These are phyloP conservation scores for Apodemus sylvaticus DNA, from an alignment of 2,113 vertebrate species.

Conservation along the genomic window DNA sequence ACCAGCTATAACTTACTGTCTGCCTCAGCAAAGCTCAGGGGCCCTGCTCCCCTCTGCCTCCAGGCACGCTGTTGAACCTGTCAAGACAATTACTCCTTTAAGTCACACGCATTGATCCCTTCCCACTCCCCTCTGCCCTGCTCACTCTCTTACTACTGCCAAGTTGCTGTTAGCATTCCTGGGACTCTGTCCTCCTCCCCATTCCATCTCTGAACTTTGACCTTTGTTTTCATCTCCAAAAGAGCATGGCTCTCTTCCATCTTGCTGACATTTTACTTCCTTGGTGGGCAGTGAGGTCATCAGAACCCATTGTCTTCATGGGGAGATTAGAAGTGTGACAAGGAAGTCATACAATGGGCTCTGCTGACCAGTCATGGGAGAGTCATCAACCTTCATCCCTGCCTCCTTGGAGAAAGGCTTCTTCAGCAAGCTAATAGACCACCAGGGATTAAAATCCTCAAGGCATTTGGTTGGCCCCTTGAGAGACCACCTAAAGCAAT, in stretches of 20 bases:
- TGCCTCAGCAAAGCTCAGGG: conserved; percentile 24
- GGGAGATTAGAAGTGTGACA: not conserved
- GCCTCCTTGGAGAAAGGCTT: not conserved
- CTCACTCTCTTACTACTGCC: not conserved
- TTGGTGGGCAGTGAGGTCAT: not conserved
- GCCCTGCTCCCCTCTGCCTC: not conserved
- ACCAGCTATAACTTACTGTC: not conserved
- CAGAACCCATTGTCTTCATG: not conserved
- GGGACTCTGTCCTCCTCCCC: conserved; percentile 33
- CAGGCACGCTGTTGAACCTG: not conserved
- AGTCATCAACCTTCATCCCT: not conserved
- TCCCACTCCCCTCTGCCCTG: not conserved
- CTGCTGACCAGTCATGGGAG: not conserved
- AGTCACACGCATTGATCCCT: conserved; percentile 24
- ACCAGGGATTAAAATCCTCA: not conserved
- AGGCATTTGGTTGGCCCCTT: not conserved
- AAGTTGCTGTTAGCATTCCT: conserved; percentile 48
- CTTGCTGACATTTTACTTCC: not conserved
- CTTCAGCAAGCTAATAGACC: not conserved
- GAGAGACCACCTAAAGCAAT: not conserved
- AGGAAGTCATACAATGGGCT: not conserved
- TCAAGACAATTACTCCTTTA: conserved; percentile 54
- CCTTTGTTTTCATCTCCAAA: not conserved
- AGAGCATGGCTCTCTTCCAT: not conserved
- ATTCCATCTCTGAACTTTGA: conserved; percentile 65